Evolutionary conservation across 92 coral and sea anemone species (phyloP), one percentile per base, ranked within the genome.

Genomic region (Pocillopora grandis): DNA sequence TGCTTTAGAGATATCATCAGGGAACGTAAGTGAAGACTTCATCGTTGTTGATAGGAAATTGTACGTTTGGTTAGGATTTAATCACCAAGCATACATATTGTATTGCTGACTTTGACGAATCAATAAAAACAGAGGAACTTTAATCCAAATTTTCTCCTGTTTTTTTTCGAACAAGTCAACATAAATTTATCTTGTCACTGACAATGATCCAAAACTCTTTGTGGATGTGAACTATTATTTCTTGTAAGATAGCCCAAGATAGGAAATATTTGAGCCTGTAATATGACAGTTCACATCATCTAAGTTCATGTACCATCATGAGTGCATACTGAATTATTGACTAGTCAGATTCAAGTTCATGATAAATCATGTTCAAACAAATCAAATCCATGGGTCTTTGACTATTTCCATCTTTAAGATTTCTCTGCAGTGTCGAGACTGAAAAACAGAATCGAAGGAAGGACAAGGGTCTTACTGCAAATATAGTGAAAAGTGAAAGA

Each of bases 1-100:
- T 90, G 90, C 78, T 96, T 94, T 58, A 86, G 84, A 76, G 98
- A 96, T 85, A 90, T 96, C 17, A 90, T 96, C 56, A 94, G 88
- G 84, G 95, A 95, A 82, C 99, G 99, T 96, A 87, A 89, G 99
- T 94, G 69, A 56, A 72, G 21, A 23, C 9, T 14, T 33, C 35
- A 5, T 70, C 12, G 18, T 60, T 11, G 2, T 33, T 57, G 59
- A 3, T 56, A 3, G 56, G 55, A 31, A 1, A 15, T 66, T 5
- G 7, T 35, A 8, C 59, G 60, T 66, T 31, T 21, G 19, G 35
- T 58, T 20, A 21, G 19, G 11, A 48, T 14, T 17, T 20, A 17
- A 13, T 36, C 31, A 9, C 72, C 19, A 19, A 23, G 35, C 20
- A 17, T 37, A 7, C 52, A 42, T 42, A 42, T 42, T 42, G 52